Base-by-base conservation (phyloP, 2,888 invertebrate species). In the Muscina levida region DNA sequence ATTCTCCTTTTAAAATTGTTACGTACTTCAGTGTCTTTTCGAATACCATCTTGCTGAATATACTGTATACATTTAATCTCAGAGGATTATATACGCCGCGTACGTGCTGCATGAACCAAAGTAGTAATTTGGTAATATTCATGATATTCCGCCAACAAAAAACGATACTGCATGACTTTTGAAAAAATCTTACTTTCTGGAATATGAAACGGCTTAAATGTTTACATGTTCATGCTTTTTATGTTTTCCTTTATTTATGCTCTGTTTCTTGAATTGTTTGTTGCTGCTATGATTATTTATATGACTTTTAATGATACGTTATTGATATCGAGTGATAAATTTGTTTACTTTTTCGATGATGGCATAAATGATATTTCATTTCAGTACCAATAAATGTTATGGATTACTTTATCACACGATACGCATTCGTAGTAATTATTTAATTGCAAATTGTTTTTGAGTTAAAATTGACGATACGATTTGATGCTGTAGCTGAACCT, bases 261-360 rank as follows among this genome's bases (percentile, higher is more conserved):
- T 74, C 37, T n/a, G 57, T 15, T 70, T 65, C 44, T 4, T 13
- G 31, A 31, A 31, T 70, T 48, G 22, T 13, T 72, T 1, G 31
- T 24, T 31, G 31, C 39, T 59, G 1, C 26, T 31, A 71, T 46
- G 70, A 73, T 57, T 76, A 80, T 80, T 80, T 80, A 80, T 77
- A 66, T 73, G 80, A 77, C 73, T 77, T 71, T 75, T 83, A 84
- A 82, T 84, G 72, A 73, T 80, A 82, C 82, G 82, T 82, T 84
- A 84, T 84, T 84, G 83, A 82, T 83, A 77, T 82, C 82, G 73
- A 80, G 79, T 84, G 84, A 83, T 84, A 83, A 84, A 83, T 82
- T 82, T 83, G 78, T 80, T 82, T 74, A 53, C 42, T 44, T 76
- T 73, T 81, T 15, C 75, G 73, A 31, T 56, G 72, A 72, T 48